Percentiles rank a stretch among this genome's conserved stretches.
phyloP scores from a whole-genome alignment of 2,113 vertebrate species.

The Axis porcinus region DNA sequence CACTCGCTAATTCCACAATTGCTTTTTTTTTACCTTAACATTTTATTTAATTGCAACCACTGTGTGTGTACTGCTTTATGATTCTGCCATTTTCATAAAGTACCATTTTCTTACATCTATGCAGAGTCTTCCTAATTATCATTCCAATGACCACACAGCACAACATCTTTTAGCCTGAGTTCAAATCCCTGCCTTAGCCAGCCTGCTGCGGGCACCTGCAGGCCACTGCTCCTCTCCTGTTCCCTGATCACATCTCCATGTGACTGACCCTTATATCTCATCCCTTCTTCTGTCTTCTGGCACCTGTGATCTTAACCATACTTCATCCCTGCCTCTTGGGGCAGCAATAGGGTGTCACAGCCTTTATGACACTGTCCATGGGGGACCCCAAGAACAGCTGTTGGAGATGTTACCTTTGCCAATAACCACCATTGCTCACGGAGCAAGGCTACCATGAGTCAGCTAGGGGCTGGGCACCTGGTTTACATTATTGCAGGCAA shows the following conservation, averaged over 20 bases:
- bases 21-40: neutral
- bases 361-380: neutral
- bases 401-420: neutral
- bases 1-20: neutral
- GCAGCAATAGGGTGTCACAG: no score
- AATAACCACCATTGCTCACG: neutral
- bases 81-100: neutral
- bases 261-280: no score
- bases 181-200: neutral
- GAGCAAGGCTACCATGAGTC: accelerated
- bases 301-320: neutral
- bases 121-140: neutral
- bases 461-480: neutral
- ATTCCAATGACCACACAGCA: neutral
- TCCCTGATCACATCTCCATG: accelerated
- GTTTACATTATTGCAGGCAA: accelerated
- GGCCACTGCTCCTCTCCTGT: neutral
- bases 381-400: neutral
- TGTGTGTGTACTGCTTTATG: neutral
- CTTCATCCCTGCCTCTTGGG: neutral
- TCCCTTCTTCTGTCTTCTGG: neutral
- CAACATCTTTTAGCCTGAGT: neutral
- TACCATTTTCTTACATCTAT: neutral
- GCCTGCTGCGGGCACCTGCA: accelerated
- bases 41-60: neutral